These are phyloP conservation scores for Vespertilio murinus DNA, from an alignment of 2,797 vertebrate genomes.

Conservation along the genomic window DNA sequence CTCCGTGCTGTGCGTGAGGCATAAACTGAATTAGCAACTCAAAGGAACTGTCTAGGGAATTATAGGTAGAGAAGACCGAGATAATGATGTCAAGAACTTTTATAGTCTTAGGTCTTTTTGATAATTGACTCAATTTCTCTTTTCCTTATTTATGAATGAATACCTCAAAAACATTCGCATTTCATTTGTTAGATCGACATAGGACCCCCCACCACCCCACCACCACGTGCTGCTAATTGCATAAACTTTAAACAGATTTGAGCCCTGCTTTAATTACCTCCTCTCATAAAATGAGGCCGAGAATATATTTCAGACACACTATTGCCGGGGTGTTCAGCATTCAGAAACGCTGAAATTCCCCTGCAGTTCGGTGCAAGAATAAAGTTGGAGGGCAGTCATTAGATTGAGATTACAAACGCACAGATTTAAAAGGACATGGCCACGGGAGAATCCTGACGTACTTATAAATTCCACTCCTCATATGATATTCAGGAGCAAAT, in stretches of 20 bases:
- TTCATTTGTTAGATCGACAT: slow-evolving; percentile 49
- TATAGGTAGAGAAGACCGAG: not conserved
- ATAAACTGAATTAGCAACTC: not conserved
- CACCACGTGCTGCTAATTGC: slow-evolving; percentile 9
- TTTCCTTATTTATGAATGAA: not conserved
- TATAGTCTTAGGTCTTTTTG: not conserved
- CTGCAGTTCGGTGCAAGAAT: slow-evolving; percentile 22
- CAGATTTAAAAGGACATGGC: slow-evolving; percentile 41
- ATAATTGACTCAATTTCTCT: slow-evolving; percentile 29
- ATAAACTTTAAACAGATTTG: slow-evolving; percentile 64
- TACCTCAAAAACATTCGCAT: slow-evolving; percentile 4
- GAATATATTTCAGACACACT: slow-evolving; percentile 31
- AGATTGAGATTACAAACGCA: slow-evolving; percentile 43
- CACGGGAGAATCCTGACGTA: slow-evolving; percentile 44
- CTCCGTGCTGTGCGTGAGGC: not conserved
- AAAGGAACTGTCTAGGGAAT: not conserved
- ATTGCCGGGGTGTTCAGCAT: slow-evolving; percentile 36
- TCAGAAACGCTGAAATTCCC: slow-evolving; percentile 48
- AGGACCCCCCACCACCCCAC: not conserved
- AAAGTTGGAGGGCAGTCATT: slow-evolving; percentile 60
- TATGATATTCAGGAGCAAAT: slow-evolving; percentile 55
- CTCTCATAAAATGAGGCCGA: slow-evolving; percentile 17
- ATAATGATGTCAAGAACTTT: not conserved
- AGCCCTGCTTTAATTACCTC: slow-evolving; percentile 56
- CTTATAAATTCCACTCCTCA: slow-evolving; percentile 50